phyloP scores from a whole-genome alignment of 2,113 vertebrate species.

The Cisticola juncidis region DNA sequence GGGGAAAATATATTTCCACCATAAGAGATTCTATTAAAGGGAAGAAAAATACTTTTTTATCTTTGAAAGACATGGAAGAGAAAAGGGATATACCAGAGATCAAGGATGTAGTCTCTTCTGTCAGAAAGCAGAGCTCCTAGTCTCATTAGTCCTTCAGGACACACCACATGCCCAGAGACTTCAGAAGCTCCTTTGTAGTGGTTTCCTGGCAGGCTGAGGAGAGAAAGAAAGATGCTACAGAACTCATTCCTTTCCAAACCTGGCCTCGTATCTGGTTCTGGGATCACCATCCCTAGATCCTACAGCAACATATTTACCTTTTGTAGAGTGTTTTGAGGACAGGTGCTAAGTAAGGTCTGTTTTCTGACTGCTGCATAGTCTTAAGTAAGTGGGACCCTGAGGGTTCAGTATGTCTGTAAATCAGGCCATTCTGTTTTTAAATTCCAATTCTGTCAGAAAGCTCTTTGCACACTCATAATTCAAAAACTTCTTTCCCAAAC shows the following conservation, averaged over 20 bases:
- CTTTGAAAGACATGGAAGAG: neutral
- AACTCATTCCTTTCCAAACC: neutral
- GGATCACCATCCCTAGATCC: neutral
- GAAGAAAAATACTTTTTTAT: neutral
- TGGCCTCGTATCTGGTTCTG: neutral
- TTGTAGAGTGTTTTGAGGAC: neutral
- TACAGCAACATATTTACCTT: neutral
- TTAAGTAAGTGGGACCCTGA: neutral
- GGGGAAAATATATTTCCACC: neutral
- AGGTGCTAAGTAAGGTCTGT: neutral
- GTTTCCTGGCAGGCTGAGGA: neutral
- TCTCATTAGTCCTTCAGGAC: neutral
- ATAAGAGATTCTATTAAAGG: neutral
- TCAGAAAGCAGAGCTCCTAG: neutral
- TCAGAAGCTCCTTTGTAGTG: slow-evolving; percentile 26
- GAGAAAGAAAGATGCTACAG: neutral
- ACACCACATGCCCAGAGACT: neutral
- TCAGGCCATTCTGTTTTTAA: slow-evolving; percentile 10
- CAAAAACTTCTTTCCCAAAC: slow-evolving; percentile 47
- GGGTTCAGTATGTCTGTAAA: slow-evolving; percentile 6
- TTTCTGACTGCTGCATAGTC: neutral
- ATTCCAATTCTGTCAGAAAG: neutral
- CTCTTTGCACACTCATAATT: neutral
- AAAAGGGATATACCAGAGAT: neutral
- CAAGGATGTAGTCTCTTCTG: neutral